phyloP scores from a whole-genome alignment of 2,888 invertebrate genomes.

The Spialia ferax region DNA sequence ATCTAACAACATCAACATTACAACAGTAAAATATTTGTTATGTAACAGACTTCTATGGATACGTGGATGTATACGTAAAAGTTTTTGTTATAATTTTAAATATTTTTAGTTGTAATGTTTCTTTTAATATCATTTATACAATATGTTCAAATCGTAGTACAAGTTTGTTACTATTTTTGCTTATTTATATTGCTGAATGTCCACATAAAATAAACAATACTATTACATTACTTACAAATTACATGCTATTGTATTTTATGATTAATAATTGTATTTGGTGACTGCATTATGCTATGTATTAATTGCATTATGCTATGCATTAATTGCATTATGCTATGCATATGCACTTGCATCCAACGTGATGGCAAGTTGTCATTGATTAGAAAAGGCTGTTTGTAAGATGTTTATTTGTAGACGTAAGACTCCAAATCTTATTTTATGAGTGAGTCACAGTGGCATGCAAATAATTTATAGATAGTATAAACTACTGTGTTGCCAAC shows the following conservation, averaged over 20 bases:
- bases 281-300: not conserved
- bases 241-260: not conserved
- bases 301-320: too few relatives aligned
- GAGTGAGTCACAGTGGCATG: slow-evolving; percentile 44
- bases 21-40: too few relatives aligned
- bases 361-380: not conserved
- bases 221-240: too few relatives aligned
- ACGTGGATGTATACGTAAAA: too few relatives aligned
- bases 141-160: not conserved
- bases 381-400: slow-evolving; percentile 6
- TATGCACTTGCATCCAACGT: not conserved
- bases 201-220: not conserved
- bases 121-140: too few relatives aligned
- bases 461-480: slow-evolving; percentile 52
- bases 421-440: slow-evolving; percentile 8
- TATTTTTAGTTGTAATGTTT: too few relatives aligned
- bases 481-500: slow-evolving; percentile 54
- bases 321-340: too few relatives aligned
- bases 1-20: too few relatives aligned
- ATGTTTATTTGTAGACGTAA: slow-evolving; percentile 7
- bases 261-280: not conserved
- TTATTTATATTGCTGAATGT: not conserved
- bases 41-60: too few relatives aligned
- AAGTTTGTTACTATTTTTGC: not conserved
- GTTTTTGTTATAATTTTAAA: too few relatives aligned